Conservation (phyloP, 2,888 invertebrate species). For the Drosophila nr. perissopoda region DNA sequence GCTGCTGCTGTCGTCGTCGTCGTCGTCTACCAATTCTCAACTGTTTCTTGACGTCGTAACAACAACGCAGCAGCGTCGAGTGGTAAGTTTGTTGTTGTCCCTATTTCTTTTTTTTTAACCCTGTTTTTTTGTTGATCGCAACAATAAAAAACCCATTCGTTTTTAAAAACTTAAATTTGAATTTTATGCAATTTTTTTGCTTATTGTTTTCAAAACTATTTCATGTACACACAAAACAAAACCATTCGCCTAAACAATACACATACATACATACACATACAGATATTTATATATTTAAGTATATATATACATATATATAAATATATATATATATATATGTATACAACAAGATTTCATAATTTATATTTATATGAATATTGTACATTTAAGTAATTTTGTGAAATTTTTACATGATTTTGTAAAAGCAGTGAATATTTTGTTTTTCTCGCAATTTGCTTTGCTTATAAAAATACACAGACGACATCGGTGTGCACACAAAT, state of each 20-base stretch:
- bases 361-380: not conserved
- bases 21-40: conserved; percentile 46
- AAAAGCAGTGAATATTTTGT: conserved; percentile 42
- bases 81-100: conserved; percentile 63
- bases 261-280: not conserved
- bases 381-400: conserved; percentile 18
- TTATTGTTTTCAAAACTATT: conserved; percentile 52
- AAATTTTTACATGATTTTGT: conserved; percentile 49
- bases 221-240: conserved; percentile 40
- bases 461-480: conserved; percentile 39
- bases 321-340: not conserved
- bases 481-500: conserved; percentile 7
- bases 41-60: conserved; percentile 66
- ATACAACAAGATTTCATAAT: conserved; percentile 40
- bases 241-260: not conserved
- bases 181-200: conserved; percentile 48
- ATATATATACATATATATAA: not conserved
- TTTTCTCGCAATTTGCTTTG: conserved; percentile 42
- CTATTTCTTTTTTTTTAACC: conserved; percentile 30
- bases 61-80: conserved; percentile 68
- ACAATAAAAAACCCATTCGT: conserved; percentile 17
- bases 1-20: conserved; percentile 39
- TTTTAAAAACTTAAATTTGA: conserved; percentile 27
- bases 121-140: conserved; percentile 43
- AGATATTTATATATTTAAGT: conserved; percentile 2